Evolutionary conservation across 2,797 vertebrate genomes (phyloP).

Genomic region (Epinephelus awoara): DNA sequence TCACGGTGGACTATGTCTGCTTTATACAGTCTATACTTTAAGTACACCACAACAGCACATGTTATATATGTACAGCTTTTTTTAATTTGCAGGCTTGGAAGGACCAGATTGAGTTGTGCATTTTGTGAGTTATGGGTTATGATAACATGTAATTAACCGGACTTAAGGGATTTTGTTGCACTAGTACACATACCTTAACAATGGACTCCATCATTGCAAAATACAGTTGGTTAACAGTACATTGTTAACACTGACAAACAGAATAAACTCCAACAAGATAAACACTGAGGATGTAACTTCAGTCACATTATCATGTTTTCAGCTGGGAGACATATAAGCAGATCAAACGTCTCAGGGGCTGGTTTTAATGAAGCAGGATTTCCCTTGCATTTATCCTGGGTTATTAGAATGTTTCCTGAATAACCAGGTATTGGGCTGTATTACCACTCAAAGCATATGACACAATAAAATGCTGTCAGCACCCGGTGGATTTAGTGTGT

Average conservation of each 20-base stretch:
- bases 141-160: not conserved
- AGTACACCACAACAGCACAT: no score
- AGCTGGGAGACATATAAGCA: no score
- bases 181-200: not conserved
- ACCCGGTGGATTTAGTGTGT: not conserved
- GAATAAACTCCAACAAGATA: not conserved
- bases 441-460: slow-evolving; percentile 27
- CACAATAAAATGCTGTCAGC: slow-evolving; percentile 2
- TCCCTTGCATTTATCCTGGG: not conserved
- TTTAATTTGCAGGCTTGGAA: not conserved
- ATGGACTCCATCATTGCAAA: not conserved
- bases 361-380: not conserved
- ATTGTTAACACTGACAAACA: not conserved
- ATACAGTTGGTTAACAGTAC: not conserved
- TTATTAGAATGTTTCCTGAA: slow-evolving; percentile 17
- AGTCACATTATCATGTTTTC: not conserved
- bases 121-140: not conserved
- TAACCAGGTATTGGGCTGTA: not conserved
- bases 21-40: no score
- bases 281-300: not conserved
- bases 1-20: no score
- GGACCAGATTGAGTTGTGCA: not conserved
- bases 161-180: not conserved
- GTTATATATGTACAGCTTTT: no score
- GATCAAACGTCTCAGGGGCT: not conserved